Conservation (phyloP, 2,888 invertebrate genomes). For the Argyra leucocephala region DNA sequence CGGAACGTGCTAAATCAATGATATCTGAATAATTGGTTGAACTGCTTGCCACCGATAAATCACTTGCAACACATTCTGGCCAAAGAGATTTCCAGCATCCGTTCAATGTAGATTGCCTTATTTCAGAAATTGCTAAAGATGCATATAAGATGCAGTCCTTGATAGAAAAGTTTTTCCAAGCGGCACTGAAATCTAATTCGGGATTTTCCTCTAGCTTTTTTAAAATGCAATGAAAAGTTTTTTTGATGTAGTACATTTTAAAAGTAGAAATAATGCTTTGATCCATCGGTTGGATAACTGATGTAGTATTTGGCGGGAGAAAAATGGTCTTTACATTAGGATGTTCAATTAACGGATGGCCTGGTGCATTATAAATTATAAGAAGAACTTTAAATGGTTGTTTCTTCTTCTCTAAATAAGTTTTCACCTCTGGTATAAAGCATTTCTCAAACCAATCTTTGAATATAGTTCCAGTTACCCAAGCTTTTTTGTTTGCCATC, state of each 20-base stretch:
- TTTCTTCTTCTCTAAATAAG: conserved; percentile 20
- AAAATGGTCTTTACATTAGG: conserved; percentile 25
- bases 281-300: conserved; percentile 29
- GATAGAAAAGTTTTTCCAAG: conserved; percentile 28
- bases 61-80: conserved; percentile 28
- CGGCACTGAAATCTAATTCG: conserved; percentile 17
- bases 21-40: conserved; percentile 26
- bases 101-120: conserved; percentile 26
- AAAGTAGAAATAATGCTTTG: conserved; percentile 31
- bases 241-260: conserved; percentile 28
- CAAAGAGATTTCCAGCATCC: conserved; percentile 27
- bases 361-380: conserved; percentile 22
- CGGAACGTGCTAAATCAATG: conserved; percentile 24
- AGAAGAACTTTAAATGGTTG: conserved; percentile 23
- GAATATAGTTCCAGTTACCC: conserved; percentile 25
- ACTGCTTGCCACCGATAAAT: conserved; percentile 24
- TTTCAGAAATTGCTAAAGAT: conserved; percentile 22
- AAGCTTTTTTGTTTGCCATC: conserved; percentile 29
- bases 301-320: conserved; percentile 29
- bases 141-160: conserved; percentile 25
- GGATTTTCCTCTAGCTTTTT: conserved; percentile 17
- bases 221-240: conserved; percentile 22
- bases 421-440: conserved; percentile 23
- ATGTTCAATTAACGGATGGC: conserved; percentile 25
- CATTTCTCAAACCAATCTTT: conserved; percentile 24